These are phyloP conservation scores for Montipora foliosa DNA, from an alignment of 64 coral and sea anemone genomes.

Conservation along the genomic window DNA sequence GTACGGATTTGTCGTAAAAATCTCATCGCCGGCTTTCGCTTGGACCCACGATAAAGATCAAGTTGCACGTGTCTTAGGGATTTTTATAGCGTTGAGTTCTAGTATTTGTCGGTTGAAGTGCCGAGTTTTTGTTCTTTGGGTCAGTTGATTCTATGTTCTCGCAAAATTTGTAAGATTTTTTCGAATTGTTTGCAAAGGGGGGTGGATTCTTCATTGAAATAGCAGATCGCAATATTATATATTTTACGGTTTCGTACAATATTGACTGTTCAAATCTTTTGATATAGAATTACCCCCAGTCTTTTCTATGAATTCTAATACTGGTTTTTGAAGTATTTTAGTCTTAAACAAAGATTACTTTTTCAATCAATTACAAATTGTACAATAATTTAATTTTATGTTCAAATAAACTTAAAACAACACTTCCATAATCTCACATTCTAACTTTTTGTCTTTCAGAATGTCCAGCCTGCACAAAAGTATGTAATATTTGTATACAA, in stretches of 20 bases:
- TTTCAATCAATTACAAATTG: background rate
- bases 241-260: slow-evolving; percentile 19
- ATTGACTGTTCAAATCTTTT: background rate
- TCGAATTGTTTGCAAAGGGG: background rate
- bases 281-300: background rate
- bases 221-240: background rate
- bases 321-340: background rate
- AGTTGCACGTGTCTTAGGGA: background rate
- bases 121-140: background rate
- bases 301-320: background rate
- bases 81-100: background rate
- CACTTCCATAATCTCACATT: background rate
- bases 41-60: background rate
- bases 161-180: background rate
- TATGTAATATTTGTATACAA: slow-evolving; percentile 13
- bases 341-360: background rate
- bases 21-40: background rate
- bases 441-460: slow-evolving; percentile 36
- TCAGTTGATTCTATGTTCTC: background rate
- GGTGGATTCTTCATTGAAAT: background rate
- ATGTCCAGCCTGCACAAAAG: slow-evolving; percentile 48
- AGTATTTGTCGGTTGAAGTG: background rate
- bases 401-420: background rate
- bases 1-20: slow-evolving; percentile 4
- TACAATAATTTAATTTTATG: background rate